Percentiles rank a stretch among this genome's conserved stretches.
phyloP scores from a whole-genome alignment of 2,797 vertebrate species.

The Lepus oiostolus region DNA sequence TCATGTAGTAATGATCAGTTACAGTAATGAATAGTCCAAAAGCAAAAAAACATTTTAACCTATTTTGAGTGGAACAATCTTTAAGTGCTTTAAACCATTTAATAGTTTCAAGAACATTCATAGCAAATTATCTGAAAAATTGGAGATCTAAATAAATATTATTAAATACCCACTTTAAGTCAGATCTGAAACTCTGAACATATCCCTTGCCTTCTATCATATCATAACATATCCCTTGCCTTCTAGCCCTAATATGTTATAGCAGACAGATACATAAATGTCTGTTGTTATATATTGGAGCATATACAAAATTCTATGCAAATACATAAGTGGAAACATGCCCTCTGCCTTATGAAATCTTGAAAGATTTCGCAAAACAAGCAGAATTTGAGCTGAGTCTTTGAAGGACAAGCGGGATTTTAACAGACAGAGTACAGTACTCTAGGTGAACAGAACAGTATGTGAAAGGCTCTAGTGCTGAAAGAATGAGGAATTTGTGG shows the following conservation, averaged over 20 bases:
- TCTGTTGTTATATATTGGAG: constrained; percentile 6
- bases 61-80: constrained; percentile 40
- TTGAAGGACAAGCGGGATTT: constrained; percentile 44
- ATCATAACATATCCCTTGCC: background rate
- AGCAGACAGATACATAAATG: background rate
- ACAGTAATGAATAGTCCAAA: constrained; percentile 36
- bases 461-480: background rate
- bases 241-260: constrained; percentile 17
- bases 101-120: constrained; percentile 37
- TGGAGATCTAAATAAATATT: constrained; percentile 17
- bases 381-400: background rate
- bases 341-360: background rate
- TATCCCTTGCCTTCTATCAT: background rate
- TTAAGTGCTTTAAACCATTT: constrained; percentile 47
- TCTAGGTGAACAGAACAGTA: constrained; percentile 1
- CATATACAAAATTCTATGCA: constrained; percentile 43
- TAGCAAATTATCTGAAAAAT: constrained; percentile 52
- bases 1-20: background rate
- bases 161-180: constrained; percentile 45
- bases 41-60: background rate
- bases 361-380: constrained; percentile 47
- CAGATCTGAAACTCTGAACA: background rate
- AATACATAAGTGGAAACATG: background rate
- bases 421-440: background rate
- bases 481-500: constrained; percentile 38